Evolutionary conservation across 2,797 vertebrate genomes (phyloP).

Genomic region (Tauraco hartlaubi): DNA sequence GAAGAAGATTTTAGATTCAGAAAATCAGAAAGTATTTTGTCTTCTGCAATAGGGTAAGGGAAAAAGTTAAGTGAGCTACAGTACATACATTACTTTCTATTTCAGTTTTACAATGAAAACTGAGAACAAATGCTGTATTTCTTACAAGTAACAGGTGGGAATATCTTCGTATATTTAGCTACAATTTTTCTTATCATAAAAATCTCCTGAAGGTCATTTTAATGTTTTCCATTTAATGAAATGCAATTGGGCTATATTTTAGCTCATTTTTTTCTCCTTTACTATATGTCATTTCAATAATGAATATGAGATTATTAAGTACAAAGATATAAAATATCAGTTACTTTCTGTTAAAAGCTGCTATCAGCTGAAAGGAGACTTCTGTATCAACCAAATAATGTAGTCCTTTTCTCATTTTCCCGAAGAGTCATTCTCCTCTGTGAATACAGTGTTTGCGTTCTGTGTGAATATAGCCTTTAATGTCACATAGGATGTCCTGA

Average conservation of each 20-base stretch:
- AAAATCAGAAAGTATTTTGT: neutral
- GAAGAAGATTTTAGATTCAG: neutral
- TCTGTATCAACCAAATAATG: neutral
- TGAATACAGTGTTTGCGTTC: neutral
- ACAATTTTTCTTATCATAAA: conserved; percentile 28
- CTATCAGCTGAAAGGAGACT: neutral
- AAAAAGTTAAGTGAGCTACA: neutral
- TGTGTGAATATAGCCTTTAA: neutral
- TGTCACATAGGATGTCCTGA: neutral
- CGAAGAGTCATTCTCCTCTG: neutral
- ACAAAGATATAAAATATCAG: neutral
- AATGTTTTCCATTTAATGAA: conserved; percentile 8
- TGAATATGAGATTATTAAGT: neutral
- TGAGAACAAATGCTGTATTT: neutral
- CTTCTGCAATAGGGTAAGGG: neutral
- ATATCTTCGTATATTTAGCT: conserved; percentile 7
- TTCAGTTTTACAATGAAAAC: conserved; percentile 14
- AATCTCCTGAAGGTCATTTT: neutral
- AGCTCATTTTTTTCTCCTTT: neutral
- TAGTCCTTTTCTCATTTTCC: neutral
- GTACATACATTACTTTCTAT: neutral
- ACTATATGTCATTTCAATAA: conserved; percentile 15
- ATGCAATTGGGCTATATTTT: neutral
- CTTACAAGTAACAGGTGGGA: neutral
- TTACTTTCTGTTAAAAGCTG: neutral